These are phyloP conservation scores for Ophonus ardosiacus DNA, from an alignment of 2,888 invertebrate genomes.

Conservation along the genomic window DNA sequence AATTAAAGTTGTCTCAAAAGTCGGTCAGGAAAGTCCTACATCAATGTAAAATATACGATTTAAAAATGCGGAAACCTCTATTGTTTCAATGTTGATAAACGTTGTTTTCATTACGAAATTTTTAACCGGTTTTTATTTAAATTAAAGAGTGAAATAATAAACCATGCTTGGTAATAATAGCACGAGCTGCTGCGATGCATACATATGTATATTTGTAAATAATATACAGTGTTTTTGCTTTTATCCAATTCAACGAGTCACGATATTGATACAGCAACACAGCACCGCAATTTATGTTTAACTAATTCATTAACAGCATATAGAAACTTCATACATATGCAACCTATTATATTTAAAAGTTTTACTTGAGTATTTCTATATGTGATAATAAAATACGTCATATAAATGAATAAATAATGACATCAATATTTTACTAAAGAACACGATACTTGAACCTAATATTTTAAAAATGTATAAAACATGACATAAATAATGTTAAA, in stretches of 20 bases:
- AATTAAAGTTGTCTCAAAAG: no score
- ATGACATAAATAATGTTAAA: not conserved
- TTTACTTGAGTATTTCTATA: not conserved
- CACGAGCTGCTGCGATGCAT: not conserved
- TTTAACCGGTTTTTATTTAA: slow-evolving; percentile 6
- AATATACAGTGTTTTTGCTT: not conserved
- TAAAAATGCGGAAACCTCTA: no score
- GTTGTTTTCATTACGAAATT: not conserved
- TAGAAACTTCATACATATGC: slow-evolving; percentile 1
- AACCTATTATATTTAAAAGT: not conserved
- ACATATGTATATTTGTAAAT: not conserved
- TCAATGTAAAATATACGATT: no score
- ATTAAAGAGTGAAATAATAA: slow-evolving; percentile 9
- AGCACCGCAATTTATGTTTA: not conserved
- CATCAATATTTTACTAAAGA: slow-evolving; percentile 8
- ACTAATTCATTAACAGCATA: slow-evolving; percentile 18
- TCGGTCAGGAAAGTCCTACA: no score
- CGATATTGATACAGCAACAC: not conserved
- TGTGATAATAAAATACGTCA: slow-evolving; percentile 26
- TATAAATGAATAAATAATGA: slow-evolving; percentile 37
- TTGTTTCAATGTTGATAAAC: not conserved
- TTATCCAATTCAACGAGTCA: not conserved
- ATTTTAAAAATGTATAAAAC: not conserved
- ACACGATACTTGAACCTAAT: not conserved
- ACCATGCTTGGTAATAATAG: not conserved